Evolutionary conservation across 2,797 vertebrate genomes (phyloP), one percentile per base, ranked within the genome.

Genomic region (Strix occidentalis): DNA sequence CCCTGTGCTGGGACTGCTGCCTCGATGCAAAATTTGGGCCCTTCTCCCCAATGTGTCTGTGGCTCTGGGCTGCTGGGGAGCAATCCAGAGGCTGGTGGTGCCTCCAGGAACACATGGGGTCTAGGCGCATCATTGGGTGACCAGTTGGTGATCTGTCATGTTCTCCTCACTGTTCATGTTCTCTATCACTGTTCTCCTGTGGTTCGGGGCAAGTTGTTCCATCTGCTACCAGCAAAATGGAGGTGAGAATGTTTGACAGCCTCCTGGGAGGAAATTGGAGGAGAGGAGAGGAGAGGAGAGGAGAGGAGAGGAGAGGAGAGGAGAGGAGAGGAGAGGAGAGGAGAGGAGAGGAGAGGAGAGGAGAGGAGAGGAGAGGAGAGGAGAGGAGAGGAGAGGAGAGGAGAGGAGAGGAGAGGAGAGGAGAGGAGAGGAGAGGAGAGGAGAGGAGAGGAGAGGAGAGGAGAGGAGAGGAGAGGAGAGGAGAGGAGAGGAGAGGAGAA

Each of bases 21-120:
- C 28, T 29, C 28, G 9, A 0, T 51, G 46, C 11, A 54, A 35
- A 69, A 50, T 54, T 33, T n/a, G n/a, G n/a, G n/a, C 5, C 16
- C 39, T 69, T 79, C 25, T 84, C 6, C 10, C 14, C 1, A 0
- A 0, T 0, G 1, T 39, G 13, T 3, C 37, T 41, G 18, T 75
- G 39, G 33, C 11, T 78, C 3, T 56, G 57, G 5, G 28, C 18
- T 71, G 13, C 64, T 77, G 48, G 19, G 48, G 18, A 71, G 41
- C 0, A 3, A 48, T 58, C 45, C 39, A 10, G 33, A 53, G 35
- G n/a, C 24, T 69, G 46, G 24, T 31, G 53, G 41, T 41, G 20
- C 63, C 37, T 80, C 35, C 66, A 68, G 54, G n/a, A 68, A 24
- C 14, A 33, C 4, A 1, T 7, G 7, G 14, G 5, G 3, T 78